Percentiles rank a stretch among this genome's conserved stretches.
Conservation (phyloP, 2,888 invertebrate genomes). For the Bhutanitis thaidina region DNA sequence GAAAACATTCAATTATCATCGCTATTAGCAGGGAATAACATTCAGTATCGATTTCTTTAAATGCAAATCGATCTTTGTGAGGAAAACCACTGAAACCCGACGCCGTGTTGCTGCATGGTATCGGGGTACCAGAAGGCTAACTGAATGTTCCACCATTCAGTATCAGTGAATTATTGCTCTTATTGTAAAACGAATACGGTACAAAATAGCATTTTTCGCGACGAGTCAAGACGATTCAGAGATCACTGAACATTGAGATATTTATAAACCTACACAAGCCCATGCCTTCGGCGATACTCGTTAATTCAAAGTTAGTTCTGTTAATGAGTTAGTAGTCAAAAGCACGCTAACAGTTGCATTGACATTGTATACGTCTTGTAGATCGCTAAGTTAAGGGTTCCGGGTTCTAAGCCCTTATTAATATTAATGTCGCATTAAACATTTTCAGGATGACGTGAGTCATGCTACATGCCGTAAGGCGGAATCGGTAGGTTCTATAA, state of each 20-base stretch:
- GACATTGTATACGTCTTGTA: conserved; percentile 5
- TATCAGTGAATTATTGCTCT: neutral
- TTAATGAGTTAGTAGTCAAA: conserved; percentile 17
- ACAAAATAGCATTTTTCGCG: conserved; percentile 4
- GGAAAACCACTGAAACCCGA: conserved; percentile 58
- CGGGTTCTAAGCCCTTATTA: conserved; percentile 12
- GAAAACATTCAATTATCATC: conserved; percentile 21
- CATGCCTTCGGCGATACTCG: conserved; percentile 13
- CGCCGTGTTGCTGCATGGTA: conserved; percentile 32
- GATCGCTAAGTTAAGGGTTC: conserved; percentile 3
- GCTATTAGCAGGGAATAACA: conserved; percentile 18
- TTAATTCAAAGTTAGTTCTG: conserved; percentile 17
- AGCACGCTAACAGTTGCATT: conserved; percentile 11
- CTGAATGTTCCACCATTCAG: neutral
- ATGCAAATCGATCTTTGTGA: conserved; percentile 23
- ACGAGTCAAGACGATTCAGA: conserved; percentile 1
- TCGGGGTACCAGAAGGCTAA: conserved; percentile 23
- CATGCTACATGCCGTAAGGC: too few species aligned
- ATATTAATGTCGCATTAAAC: conserved; percentile 15
- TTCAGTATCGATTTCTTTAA: conserved; percentile 17
- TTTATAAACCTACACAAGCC: conserved; percentile 1
- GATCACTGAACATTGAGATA: conserved; percentile 13
- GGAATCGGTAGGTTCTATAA: too few species aligned
- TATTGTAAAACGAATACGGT: neutral
- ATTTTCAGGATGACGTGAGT: neutral